Base-by-base conservation (phyloP, 2,113 vertebrate species). In the Nycticebus coucang region DNA sequence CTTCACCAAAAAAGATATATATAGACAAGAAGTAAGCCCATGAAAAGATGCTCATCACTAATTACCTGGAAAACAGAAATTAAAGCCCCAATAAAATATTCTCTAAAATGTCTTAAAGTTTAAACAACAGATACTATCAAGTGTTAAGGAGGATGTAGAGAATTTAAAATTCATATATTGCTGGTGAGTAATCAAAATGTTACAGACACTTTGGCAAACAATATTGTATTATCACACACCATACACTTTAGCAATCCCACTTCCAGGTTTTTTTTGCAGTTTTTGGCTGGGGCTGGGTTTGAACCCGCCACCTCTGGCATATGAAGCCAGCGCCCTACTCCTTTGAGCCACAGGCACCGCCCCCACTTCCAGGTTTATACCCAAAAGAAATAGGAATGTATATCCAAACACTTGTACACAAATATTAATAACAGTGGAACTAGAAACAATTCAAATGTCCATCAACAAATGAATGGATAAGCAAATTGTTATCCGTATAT, bases 101-200 rank as follows among this genome's bases (percentile, higher is more conserved):
- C n/a, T 59, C 71, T 53, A 93, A 82, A 81, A 89, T 60, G 33
- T 69, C 72, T 91, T 91, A 21, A 92, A 62, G 21, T 64, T 92
- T 33, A 96, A 55, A 86, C 15, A 21, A 87, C 17, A 75, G 84
- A 87, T 28, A 86, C 35, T 64, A 88, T 78, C 28, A 95, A 81
- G 35, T 90, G 59, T 37, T 45, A 66, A 9, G 62, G 11, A 94
- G 55, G 33, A 57, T 72, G 11, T 26, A 2, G 26, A 96, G 53
- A 55, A 80, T 35, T 80, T 89, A 8, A 77, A 87, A 88, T 62
- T 96, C 50, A 81, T 5, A 33, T 45, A 83, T 3, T 84, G 19
- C 81, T 90, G 68, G 13, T 77, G 37, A 92, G 45, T 90, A 87
- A 96, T 78, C 24, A 97, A 95, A 93, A 84, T 86, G 50, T 50